Base-by-base conservation (phyloP, 2,113 vertebrate genomes). In the Falco punctatus region DNA sequence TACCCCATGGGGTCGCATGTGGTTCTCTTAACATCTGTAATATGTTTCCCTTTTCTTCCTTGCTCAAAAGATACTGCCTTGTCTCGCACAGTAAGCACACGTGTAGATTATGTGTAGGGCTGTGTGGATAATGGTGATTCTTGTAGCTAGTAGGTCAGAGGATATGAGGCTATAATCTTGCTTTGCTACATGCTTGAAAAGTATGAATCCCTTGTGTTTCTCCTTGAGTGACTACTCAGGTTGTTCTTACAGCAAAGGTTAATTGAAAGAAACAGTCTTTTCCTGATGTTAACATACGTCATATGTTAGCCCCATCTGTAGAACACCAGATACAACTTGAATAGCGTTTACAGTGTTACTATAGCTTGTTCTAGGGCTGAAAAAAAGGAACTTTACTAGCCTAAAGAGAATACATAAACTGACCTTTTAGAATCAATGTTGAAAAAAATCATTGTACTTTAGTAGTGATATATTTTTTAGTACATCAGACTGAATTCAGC, bases 231-330 rank as follows among this genome's bases (percentile, higher is more conserved):
- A 80, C 40, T 81, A 6, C 58, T 61, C 54, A 42, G 33, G 26
- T 46, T 90, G 71, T 49, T 88, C 21, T 72, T 73, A 7, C 1
- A 15, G 54, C 21, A 80, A 73, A 96, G 74, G 79, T 92, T 96
- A 93, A 92, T 82, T 75, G 84, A 86, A 95, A 71, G 67, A 77
- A 90, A 61, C 44, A 44, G 6, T 61, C 40, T 82, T 90, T 64
- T 52, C 61, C 78, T 80, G 85, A 38, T 94, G 79, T 77, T 92
- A 86, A 86, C 75, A 74, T 66, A 46, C 3, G 1, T 40, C 6
- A 1, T 35, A 22, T n/a, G 58, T 54, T 46, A 62, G 62, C 80
- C 49, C 30, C 48, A 73, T 64, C 90, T 92, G 35, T 5, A 54
- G 35, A 88, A 44, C 70, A 51, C 27, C 67, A 88, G 62, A 77